Evolutionary conservation across 2,888 invertebrate genomes (phyloP).

Genomic region (Tiliacea aurago): DNA sequence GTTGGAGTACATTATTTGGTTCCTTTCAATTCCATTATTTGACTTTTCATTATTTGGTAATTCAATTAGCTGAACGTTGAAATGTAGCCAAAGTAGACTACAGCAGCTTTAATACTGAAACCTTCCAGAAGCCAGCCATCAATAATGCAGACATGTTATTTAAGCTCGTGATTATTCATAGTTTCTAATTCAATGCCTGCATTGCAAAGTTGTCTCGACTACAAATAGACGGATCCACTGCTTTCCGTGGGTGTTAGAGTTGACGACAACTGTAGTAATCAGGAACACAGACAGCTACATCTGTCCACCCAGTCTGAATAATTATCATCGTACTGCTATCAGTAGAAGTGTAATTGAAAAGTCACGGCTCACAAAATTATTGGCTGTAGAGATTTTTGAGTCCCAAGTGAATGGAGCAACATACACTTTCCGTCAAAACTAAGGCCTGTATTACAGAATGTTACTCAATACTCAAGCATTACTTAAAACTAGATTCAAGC

Average conservation of each 20-base stretch:
- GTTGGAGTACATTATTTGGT: not conserved
- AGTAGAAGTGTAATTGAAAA: not conserved
- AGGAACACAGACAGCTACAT: conserved; percentile 25
- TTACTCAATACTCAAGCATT: no score
- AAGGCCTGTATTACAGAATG: no score
- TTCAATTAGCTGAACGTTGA: conserved; percentile 9
- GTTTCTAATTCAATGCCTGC: conserved; percentile 45
- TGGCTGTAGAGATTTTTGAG: not conserved
- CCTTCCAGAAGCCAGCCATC: conserved; percentile 32
- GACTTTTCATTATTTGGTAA: no score
- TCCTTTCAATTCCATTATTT: no score
- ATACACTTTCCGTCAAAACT: no score
- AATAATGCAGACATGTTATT: conserved; percentile 33
- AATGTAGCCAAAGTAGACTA: conserved; percentile 14
- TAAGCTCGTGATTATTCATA: conserved; percentile 37
- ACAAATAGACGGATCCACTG: conserved; percentile 36
- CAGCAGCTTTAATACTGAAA: not conserved
- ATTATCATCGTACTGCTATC: conserved; percentile 14
- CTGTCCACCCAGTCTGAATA: conserved; percentile 7
- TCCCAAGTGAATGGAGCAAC: no score
- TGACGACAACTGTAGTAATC: conserved; percentile 18
- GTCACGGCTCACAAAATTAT: conserved; percentile 16
- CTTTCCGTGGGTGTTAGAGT: conserved; percentile 44
- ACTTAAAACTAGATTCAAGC: no score
- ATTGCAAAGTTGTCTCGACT: conserved; percentile 20